phyloP scores from a whole-genome alignment of 2,113 vertebrate species.

The Polypterus senegalus region DNA sequence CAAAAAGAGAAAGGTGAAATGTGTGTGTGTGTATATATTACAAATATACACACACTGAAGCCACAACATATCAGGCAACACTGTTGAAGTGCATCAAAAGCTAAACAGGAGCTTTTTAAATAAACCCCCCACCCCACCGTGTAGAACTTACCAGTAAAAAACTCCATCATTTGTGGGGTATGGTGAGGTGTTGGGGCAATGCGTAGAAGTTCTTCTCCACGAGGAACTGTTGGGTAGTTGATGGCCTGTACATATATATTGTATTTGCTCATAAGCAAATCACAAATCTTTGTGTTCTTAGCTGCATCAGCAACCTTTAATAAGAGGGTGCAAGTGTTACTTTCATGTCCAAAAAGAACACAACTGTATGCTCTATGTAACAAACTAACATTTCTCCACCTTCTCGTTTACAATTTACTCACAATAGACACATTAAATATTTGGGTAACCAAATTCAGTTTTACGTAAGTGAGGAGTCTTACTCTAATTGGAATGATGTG shows the following conservation, averaged over 20 bases:
- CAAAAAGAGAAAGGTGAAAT: neutral
- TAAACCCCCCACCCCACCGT: too few relatives aligned
- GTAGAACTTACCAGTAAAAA: conserved; percentile 77
- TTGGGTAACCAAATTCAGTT: too few relatives aligned
- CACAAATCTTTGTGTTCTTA: conserved; percentile 83
- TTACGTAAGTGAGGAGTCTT: conserved; percentile 13
- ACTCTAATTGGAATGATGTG: conserved; percentile 94
- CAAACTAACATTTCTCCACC: neutral
- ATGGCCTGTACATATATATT: conserved; percentile 96
- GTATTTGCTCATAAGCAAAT: conserved; percentile 79
- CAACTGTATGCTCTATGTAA: neutral
- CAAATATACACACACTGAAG: too few relatives aligned
- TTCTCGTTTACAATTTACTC: neutral
- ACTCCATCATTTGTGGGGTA: conserved; percentile 91
- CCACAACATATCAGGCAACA: too few relatives aligned
- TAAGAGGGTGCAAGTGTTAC: neutral
- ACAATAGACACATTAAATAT: neutral
- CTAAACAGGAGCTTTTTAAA: too few relatives aligned
- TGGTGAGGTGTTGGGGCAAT: conserved; percentile 92
- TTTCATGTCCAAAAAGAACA: neutral
- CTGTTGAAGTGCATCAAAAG: too few relatives aligned
- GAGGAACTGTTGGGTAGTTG: conserved; percentile 86
- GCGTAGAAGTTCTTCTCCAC: conserved; percentile 81
- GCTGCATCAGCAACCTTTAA: conserved; percentile 78
- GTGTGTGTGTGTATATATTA: too few relatives aligned